Base-by-base conservation (phyloP, 2,113 vertebrate species). In the Monopterus albus region DNA sequence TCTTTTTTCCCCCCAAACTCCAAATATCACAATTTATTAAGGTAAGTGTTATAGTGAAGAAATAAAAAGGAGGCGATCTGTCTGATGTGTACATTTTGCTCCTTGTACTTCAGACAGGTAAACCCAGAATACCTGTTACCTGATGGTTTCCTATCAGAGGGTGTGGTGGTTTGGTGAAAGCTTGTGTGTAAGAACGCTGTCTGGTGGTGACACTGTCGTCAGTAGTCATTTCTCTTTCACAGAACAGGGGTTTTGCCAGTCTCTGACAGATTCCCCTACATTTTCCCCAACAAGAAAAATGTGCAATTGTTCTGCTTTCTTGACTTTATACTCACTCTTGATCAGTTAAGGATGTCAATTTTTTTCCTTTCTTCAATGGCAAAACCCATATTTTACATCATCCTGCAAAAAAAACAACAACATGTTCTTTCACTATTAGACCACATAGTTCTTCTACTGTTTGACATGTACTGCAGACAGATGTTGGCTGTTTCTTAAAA, bases 251-350 rank as follows among this genome's bases (percentile, higher is more conserved):
- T 64, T 80, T 57, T 46, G 47, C 36, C 57, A 72, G 25, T n/a
- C 52, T 65, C 45, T 60, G 61, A 73, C 42, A 72, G 51, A 70
- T 69, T 61, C 62, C 70, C 62, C 69, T 62, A 58, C 55, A 65
- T 76, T 55, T 23, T 0, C 5, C 36, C 47, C 29, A 21, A 36
- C 45, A 42, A 49, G 43, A 20, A 33, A 72, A 59, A 65, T 39
- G 5, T 56, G 25, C 31, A 31, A 45, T 78, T 31, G 52, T 23
- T 71, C 36, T 36, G 4, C 35, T 64, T 31, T 39, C 25, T 26
- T 51, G 15, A 20, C n/a, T n/a, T n/a, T n/a, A n/a, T n/a, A n/a
- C n/a, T n/a, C n/a, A n/a, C n/a, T n/a, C n/a, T n/a, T n/a, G n/a
- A 60, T 35, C 43, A 36, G 49, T 33, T 4, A 40, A 25, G 49